phyloP scores from a whole-genome alignment of 2,888 invertebrate genomes.

The Acronicta leporina region DNA sequence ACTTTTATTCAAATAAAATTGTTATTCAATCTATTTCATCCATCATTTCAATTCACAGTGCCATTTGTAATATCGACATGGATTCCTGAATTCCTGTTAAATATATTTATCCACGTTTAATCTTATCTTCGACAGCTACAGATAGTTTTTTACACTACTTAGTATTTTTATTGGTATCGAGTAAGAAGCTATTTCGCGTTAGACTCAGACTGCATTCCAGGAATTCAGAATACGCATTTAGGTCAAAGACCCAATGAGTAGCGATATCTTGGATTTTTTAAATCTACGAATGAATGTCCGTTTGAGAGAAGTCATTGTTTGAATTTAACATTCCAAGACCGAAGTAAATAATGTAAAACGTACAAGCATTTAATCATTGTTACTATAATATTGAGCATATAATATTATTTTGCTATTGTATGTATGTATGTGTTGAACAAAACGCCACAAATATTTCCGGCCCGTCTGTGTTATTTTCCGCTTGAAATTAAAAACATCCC shows the following conservation, averaged over 20 bases:
- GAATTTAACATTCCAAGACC: constrained; percentile 13
- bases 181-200: constrained; percentile 7
- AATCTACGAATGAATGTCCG: constrained; percentile 4
- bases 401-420: too few relatives aligned
- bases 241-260: constrained; percentile 37
- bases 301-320: constrained; percentile 15
- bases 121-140: too few relatives aligned
- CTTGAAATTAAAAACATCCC: constrained; percentile 20
- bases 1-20: too few relatives aligned
- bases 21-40: too few relatives aligned
- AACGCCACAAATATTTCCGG: too few relatives aligned
- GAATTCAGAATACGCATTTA: constrained; percentile 26
- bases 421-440: too few relatives aligned
- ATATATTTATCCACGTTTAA: too few relatives aligned
- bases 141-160: not conserved
- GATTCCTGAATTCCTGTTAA: too few relatives aligned
- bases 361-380: too few relatives aligned
- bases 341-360: not conserved
- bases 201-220: constrained; percentile 10
- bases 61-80: too few relatives aligned
- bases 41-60: too few relatives aligned
- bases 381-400: too few relatives aligned
- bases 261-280: constrained; percentile 18
- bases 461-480: constrained; percentile 3
- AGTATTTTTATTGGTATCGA: not conserved